phyloP scores from a whole-genome alignment of 2,797 vertebrate genomes.

The Myotis daubentonii region DNA sequence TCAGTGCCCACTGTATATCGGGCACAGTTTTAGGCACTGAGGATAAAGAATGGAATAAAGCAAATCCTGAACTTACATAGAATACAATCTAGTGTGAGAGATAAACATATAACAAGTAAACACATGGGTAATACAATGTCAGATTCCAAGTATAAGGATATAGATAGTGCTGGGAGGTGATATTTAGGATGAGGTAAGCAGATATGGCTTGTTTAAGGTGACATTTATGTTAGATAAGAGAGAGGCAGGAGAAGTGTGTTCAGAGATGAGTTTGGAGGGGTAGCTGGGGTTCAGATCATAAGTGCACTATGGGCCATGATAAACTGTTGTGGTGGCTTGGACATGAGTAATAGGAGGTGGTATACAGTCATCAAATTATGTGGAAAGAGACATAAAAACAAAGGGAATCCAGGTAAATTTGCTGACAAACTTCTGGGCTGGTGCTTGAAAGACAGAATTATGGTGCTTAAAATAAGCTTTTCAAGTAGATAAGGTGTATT shows the following conservation, averaged over 20 bases:
- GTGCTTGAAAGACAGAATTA: not conserved
- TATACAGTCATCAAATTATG: not conserved
- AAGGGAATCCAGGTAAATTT: not conserved
- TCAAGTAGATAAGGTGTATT: not conserved
- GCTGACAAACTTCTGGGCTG: constrained; percentile 2
- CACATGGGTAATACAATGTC: not conserved
- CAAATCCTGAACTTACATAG: not conserved
- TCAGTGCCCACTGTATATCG: not conserved
- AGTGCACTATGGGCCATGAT: not conserved
- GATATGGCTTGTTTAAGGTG: not conserved
- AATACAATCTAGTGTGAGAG: not conserved
- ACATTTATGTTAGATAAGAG: not conserved
- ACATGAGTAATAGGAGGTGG: not conserved
- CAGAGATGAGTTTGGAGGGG: not conserved
- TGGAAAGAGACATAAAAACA: not conserved
- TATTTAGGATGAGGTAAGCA: not conserved
- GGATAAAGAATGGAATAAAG: not conserved
- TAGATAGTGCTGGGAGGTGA: not conserved
- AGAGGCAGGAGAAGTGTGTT: not conserved
- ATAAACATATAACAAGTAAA: not conserved
- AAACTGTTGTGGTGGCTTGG: not conserved
- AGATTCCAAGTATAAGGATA: not conserved
- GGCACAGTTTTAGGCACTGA: not conserved
- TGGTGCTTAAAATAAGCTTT: not conserved
- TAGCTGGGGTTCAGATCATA: not conserved